Base-by-base conservation (phyloP, 2,113 vertebrate species). In the Daboia siamensis region DNA sequence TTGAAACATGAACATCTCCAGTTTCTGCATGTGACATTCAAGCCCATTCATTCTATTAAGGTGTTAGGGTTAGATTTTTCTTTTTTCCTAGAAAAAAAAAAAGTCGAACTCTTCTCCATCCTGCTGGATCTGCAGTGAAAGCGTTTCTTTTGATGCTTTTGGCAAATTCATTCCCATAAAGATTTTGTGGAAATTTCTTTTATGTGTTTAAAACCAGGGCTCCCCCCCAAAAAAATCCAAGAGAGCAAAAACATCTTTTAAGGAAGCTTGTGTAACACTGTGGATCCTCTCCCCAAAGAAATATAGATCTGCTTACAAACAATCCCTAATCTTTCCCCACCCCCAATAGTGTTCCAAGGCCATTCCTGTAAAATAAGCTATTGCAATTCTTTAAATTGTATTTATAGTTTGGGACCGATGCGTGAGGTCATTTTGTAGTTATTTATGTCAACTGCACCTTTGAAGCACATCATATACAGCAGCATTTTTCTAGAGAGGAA, bases 401-500 rank as follows among this genome's bases (percentile, higher is more conserved):
- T 93, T 96, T 93, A 89, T 89, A 87, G 92, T 92, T 90, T 95
- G 95, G 86, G 92, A 96, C 94, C 61, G 94, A 69, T 90, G 87
- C 93, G 87, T 91, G 89, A 96, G 91, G 93, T 95, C 88, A 94
- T 55, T 94, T 93, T 24, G 8, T 26, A 21, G 94, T 95, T 96
- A 96, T 92, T 93, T 95, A 95, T 2, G 3, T 80, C 94, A 80
- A 0, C 46, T 91, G 93, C 1, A 88, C 0, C 94, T 94, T 96
- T 96, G 95, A 94, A 93, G 95, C 69, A 91, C 86, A 94, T 95
- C 94, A 93, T 91, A 94, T 94, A 95, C 89, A 93, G 48, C 86
- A 91, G 7, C 12, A 6, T 95, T 96, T 95, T 91, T 91, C 87
- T 92, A 64, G 94, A 94, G 93, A 93, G 89, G 87, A 94, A 96